Percentiles rank a stretch among this genome's conserved stretches.
phyloP scores from a whole-genome alignment of 2,888 invertebrate species.

The Amphiduros pacificus region DNA sequence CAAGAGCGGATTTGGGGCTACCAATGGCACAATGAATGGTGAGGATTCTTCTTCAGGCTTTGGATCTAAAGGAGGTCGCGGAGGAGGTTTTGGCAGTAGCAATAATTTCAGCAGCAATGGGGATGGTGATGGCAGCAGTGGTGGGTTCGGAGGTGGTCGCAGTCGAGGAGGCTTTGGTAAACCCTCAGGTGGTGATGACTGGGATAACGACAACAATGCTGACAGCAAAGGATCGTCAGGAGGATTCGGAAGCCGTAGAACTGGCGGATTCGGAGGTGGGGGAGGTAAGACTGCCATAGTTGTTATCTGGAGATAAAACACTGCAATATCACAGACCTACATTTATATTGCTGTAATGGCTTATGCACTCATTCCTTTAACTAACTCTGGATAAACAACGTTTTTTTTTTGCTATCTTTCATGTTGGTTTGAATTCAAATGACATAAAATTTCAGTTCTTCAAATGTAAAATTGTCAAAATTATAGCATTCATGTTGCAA shows the following conservation, averaged over 20 bases:
- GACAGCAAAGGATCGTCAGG: too few species aligned
- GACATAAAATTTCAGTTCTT: too few species aligned
- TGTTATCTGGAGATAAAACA: too few species aligned
- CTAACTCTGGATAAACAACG: too few species aligned
- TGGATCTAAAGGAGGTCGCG: background rate
- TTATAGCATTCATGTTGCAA: too few species aligned
- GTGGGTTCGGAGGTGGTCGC: slow-evolving; percentile 14
- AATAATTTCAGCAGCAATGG: background rate
- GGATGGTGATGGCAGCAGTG: slow-evolving; percentile 8
- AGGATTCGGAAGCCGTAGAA: background rate
- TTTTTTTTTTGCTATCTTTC: too few species aligned
- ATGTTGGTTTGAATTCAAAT: too few species aligned
- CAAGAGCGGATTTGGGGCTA: background rate
- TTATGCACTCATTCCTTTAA: too few species aligned
- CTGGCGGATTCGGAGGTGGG: background rate
- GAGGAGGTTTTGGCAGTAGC: background rate
- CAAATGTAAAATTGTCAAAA: too few species aligned
- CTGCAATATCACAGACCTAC: too few species aligned
- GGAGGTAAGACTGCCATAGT: too few species aligned
- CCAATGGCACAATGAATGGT: background rate
- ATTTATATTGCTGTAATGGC: too few species aligned
- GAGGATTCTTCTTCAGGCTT: background rate
- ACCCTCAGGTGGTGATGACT: background rate
- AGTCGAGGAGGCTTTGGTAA: background rate
- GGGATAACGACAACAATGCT: background rate